Evolutionary conservation across 2,888 invertebrate genomes (phyloP).

Genomic region (Drosophila sordidula): DNA sequence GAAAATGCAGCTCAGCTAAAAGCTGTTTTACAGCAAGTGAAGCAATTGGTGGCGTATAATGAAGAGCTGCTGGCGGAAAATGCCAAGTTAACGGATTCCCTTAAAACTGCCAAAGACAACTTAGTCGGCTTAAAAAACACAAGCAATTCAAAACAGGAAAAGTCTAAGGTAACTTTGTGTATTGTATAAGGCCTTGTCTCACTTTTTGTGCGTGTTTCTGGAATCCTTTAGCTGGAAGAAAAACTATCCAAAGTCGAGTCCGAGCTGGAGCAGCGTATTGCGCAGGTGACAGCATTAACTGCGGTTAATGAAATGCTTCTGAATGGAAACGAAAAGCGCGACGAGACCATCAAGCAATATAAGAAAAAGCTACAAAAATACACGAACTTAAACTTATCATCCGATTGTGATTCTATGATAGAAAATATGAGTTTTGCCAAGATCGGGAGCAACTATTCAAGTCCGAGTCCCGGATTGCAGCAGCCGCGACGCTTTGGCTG

Average conservation of each 20-base stretch:
- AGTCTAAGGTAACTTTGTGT: background rate
- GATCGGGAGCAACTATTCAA: background rate
- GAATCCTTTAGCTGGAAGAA: conserved; percentile 12
- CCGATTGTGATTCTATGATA: background rate
- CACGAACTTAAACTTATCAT: background rate
- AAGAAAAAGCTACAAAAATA: conserved; percentile 8
- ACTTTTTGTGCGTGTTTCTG: background rate
- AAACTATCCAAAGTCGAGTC: background rate
- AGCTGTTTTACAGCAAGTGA: background rate
- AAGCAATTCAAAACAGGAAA: background rate
- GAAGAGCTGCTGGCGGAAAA: conserved; percentile 4
- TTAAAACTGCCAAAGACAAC: background rate
- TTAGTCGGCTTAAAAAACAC: background rate
- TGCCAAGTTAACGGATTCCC: background rate
- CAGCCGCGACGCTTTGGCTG: background rate
- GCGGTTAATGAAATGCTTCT: conserved; percentile 28
- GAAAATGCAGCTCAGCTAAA: background rate
- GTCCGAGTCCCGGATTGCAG: background rate
- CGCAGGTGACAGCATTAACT: background rate
- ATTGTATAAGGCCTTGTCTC: too few relatives aligned
- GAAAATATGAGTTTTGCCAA: background rate
- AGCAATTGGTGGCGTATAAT: background rate
- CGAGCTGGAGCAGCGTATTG: background rate
- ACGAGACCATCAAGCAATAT: conserved; percentile 9
- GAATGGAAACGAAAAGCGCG: conserved; percentile 17